These are phyloP conservation scores for Acanthornis magna DNA, from an alignment of 2,797 vertebrate species.

Conservation along the genomic window DNA sequence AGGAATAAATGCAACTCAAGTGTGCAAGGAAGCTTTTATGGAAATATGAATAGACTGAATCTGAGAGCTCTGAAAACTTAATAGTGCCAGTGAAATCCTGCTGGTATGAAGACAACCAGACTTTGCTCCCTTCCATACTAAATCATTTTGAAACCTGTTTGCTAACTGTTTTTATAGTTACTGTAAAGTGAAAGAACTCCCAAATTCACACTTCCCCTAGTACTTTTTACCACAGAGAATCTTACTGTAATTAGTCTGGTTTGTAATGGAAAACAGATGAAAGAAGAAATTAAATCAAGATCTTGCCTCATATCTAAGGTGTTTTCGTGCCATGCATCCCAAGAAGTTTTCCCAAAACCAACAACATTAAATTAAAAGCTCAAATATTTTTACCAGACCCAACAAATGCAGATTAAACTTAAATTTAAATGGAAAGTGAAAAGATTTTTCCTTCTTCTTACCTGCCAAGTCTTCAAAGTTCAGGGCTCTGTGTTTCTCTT, in stretches of 20 bases:
- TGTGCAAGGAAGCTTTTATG: background rate
- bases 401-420: constrained; percentile 42
- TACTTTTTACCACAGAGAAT: constrained; percentile 20
- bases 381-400: constrained; percentile 29
- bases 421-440: constrained; percentile 31
- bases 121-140: background rate
- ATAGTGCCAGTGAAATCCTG: background rate
- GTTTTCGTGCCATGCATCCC: constrained; percentile 21
- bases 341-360: constrained; percentile 46
- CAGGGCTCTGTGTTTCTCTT: constrained; percentile 56
- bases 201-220: constrained; percentile 33
- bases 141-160: constrained; percentile 26
- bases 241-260: constrained; percentile 44
- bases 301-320: constrained; percentile 17
- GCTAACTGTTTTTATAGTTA: constrained; percentile 44
- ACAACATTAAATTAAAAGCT: constrained; percentile 56
- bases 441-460: constrained; percentile 53
- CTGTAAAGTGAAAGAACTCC: constrained; percentile 35
- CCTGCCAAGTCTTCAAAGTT: constrained; percentile 50
- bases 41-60: background rate
- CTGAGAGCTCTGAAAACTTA: background rate
- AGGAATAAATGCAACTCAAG: background rate
- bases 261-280: constrained; percentile 66
- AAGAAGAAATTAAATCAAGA: constrained; percentile 47
- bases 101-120: background rate